Evolutionary conservation across 2,113 vertebrate genomes (phyloP).

Genomic region (Poeciliopsis occidentalis): DNA sequence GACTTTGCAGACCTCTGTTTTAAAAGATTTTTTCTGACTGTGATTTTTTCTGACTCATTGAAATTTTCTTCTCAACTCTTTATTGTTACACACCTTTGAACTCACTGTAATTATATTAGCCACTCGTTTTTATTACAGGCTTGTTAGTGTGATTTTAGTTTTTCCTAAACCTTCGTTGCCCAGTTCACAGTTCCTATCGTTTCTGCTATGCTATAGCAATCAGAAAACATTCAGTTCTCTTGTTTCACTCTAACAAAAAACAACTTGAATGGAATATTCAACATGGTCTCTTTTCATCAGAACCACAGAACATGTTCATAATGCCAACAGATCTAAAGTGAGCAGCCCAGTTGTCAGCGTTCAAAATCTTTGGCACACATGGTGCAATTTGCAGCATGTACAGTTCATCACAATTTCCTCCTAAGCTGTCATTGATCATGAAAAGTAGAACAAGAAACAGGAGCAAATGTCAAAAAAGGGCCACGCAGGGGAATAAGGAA

Average conservation of each 20-base stretch:
- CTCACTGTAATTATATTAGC: too few species aligned
- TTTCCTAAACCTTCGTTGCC: background rate
- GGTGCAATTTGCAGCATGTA: background rate
- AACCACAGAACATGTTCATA: slow-evolving; percentile 28
- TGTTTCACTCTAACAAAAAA: background rate
- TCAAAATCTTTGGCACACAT: background rate
- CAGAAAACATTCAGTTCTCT: background rate
- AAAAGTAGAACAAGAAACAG: background rate
- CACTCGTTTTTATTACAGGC: background rate
- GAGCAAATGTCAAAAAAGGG: slow-evolving; percentile 4
- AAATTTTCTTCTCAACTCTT: too few species aligned
- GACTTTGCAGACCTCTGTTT: background rate
- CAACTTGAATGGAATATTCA: background rate
- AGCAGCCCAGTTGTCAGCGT: background rate
- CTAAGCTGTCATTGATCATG: background rate
- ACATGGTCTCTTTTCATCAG: background rate
- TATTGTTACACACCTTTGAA: too few species aligned
- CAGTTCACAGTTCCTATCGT: background rate
- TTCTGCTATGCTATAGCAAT: background rate
- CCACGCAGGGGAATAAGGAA: background rate
- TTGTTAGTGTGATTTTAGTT: background rate
- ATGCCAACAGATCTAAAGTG: background rate
- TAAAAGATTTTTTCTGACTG: background rate
- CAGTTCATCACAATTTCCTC: background rate
- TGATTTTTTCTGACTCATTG: background rate